Conservation (phyloP, 1,140 invertebrate species). For the Philaenus spumarius region DNA sequence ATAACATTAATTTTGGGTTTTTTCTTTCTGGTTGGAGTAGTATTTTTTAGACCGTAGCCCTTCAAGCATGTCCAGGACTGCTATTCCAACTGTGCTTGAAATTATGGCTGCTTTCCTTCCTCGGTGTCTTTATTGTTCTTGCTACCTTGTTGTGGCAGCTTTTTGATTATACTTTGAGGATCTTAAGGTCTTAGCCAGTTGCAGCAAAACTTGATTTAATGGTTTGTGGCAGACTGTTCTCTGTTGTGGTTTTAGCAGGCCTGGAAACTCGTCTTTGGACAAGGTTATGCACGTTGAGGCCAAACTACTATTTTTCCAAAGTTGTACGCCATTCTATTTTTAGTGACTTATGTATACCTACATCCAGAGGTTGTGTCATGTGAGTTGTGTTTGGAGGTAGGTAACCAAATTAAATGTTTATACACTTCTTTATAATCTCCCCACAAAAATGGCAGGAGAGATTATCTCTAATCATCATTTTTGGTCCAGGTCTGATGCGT, state of each 20-base stretch:
- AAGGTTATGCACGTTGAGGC: too few species aligned
- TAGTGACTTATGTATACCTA: conserved; percentile 5
- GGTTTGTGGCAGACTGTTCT: too few species aligned
- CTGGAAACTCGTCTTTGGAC: too few species aligned
- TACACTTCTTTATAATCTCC: not conserved
- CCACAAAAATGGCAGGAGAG: not conserved
- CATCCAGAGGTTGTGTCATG: conserved; percentile 15
- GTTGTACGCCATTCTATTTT: conserved; percentile 4
- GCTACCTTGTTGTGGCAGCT: not conserved
- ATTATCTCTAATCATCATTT: not conserved
- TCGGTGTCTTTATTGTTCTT: not conserved
- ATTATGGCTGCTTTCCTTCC: not conserved
- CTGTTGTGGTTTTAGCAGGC: too few species aligned
- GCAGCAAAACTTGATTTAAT: too few species aligned
- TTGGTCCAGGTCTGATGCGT: not conserved
- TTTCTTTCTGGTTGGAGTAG: not conserved
- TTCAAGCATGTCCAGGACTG: not conserved
- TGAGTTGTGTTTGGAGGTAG: conserved; percentile 17
- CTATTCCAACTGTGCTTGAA: not conserved
- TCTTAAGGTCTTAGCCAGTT: not conserved
- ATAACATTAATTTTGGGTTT: not conserved
- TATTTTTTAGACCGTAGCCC: not conserved
- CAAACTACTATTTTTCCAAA: too few species aligned
- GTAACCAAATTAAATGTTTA: not conserved
- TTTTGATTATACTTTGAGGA: not conserved